Conservation (phyloP, 1,140 invertebrate genomes). For the Mactra quadrangularis region DNA sequence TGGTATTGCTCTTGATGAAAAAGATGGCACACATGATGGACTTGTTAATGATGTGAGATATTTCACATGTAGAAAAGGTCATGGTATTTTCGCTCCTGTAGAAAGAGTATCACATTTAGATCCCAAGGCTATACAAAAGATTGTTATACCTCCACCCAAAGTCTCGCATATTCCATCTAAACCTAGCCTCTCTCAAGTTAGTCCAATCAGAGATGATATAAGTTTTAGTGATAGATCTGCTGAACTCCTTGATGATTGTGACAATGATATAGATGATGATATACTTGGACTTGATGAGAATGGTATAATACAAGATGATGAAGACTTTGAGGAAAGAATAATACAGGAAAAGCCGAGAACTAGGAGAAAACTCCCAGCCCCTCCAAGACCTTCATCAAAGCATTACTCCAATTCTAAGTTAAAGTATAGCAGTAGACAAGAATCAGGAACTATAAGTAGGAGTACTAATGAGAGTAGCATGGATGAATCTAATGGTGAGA, state of each 20-base stretch:
- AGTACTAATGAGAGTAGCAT: constrained; percentile 37
- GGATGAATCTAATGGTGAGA: constrained; percentile 32
- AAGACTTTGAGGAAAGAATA: constrained; percentile 14
- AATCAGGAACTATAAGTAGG: constrained; percentile 3
- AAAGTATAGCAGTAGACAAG: constrained; percentile 4
- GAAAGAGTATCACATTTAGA: constrained; percentile 75
- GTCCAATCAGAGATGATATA: constrained; percentile 52
- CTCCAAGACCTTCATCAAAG: constrained; percentile 30
- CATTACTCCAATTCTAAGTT: constrained; percentile 14
- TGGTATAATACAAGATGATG: constrained; percentile 51
- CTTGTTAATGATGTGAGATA: constrained; percentile 79
- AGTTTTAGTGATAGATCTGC: constrained; percentile 29
- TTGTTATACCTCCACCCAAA: constrained; percentile 38
- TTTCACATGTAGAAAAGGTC: constrained; percentile 78
- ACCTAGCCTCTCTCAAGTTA: constrained; percentile 35
- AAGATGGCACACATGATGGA: constrained; percentile 81
- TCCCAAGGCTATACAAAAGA: constrained; percentile 8
- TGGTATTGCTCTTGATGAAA: constrained; percentile 81
- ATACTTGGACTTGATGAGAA: constrained; percentile 52
- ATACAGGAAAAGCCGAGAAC: background rate
- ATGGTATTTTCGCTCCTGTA: constrained; percentile 82
- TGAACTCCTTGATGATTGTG: constrained; percentile 36
- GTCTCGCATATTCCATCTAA: constrained; percentile 50
- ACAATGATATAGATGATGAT: constrained; percentile 35
- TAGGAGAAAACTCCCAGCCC: constrained; percentile 46